Evolutionary conservation across 2,113 vertebrate species (phyloP).

Genomic region (Vulpes vulpes): DNA sequence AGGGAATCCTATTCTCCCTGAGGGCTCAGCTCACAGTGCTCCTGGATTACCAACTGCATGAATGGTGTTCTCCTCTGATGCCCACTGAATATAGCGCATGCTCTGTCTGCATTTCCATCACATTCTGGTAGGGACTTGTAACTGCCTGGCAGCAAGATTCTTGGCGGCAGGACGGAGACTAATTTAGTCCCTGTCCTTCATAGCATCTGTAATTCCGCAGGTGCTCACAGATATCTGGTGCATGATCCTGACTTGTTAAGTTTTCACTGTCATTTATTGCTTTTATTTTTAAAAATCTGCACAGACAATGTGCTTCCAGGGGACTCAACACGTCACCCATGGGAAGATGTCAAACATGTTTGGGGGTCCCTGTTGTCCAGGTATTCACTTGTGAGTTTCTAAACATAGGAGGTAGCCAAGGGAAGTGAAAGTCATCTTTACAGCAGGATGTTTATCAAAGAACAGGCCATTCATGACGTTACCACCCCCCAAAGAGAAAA

Average conservation of each 20-base stretch:
- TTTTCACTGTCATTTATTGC: conserved; percentile 2
- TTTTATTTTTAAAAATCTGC: conserved; percentile 29
- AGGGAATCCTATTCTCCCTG: not conserved
- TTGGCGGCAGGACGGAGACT: not conserved
- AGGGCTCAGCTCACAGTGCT: not conserved
- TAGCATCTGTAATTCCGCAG: not conserved
- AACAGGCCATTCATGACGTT: not conserved
- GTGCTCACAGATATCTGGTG: not conserved
- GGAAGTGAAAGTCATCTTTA: not conserved
- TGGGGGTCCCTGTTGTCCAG: not conserved
- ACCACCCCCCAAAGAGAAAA: not conserved
- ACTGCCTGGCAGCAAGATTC: not conserved
- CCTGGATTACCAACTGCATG: not conserved
- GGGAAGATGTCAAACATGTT: not conserved
- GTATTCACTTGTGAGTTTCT: not conserved
- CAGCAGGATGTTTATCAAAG: not conserved
- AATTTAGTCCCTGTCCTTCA: not conserved
- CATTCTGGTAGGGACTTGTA: fast-evolving
- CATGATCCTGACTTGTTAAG: not conserved
- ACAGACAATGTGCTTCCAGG: not conserved
- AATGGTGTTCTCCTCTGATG: not conserved
- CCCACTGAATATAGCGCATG: not conserved
- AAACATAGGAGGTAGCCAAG: fast-evolving
- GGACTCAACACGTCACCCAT: not conserved
- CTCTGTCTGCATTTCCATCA: not conserved